Evolutionary conservation across 2,888 invertebrate species (phyloP).

Genomic region (Chaetoderma sp.): DNA sequence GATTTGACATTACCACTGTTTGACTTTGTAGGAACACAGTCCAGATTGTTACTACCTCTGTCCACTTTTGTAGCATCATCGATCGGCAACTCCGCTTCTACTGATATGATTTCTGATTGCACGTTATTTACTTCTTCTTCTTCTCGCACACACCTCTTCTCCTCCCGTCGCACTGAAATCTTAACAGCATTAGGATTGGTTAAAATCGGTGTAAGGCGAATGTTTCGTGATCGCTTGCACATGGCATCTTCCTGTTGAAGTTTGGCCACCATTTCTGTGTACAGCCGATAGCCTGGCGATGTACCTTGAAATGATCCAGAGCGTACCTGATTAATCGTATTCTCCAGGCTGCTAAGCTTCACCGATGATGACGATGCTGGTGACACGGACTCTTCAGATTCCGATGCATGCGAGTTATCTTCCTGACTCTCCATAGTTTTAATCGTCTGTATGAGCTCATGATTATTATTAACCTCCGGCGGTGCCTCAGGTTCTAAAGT

Average conservation of each 20-base stretch:
- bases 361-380: no score
- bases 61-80: no score
- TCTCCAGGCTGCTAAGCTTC: constrained; percentile 25
- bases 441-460: no score
- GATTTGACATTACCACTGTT: no score
- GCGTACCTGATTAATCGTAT: constrained; percentile 39
- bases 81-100: background rate
- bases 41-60: no score
- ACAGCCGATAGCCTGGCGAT: constrained; percentile 48
- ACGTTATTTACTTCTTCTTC: constrained; percentile 5
- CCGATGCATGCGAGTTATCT: no score
- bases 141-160: background rate
- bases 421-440: no score
- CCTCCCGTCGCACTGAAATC: constrained; percentile 34
- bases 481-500: constrained; percentile 51
- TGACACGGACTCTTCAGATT: no score
- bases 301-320: constrained; percentile 46
- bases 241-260: constrained; percentile 39
- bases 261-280: constrained; percentile 50
- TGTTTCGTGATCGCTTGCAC: constrained; percentile 33
- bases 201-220: constrained; percentile 43
- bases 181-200: constrained; percentile 48
- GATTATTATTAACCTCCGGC: no score
- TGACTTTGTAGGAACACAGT: no score
- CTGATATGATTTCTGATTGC: background rate